Base-by-base conservation (phyloP, 1,140 invertebrate genomes). In the Ostrea denselamellosa region DNA sequence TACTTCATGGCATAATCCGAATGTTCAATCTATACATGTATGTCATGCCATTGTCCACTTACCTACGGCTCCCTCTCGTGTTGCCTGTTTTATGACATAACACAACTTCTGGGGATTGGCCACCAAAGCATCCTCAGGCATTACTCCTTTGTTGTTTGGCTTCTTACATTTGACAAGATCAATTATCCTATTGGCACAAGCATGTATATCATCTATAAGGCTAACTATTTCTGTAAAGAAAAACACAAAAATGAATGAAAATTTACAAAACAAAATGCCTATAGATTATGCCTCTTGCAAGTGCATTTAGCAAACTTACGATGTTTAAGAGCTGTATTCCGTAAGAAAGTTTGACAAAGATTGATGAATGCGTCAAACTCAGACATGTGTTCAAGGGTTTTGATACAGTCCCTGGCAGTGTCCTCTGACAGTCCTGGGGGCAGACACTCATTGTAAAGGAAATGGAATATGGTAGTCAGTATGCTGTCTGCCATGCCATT, bases 371-470 rank as follows among this genome's bases (percentile, higher is more conserved):
- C 95, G 28, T 93, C 94, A 87, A 96, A 95, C 53, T 95, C 95
- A 5, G 94, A 94, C 85, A 96, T 93, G 71, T 95, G 93, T 68
- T 95, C 91, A 54, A 95, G 94, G 84, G 94, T 93, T 91, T 95
- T 95, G 17, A 96, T 95, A 62, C 96, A 96, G 85, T 95, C 95
- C 86, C 95, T 94, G 44, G 96, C 96, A 8, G 96, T 95, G 56
- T 95, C 94, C 91, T 96, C 96, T 28, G 95, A 94, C 81, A 97
- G 92, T 87, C 95, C 94, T 34, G 93, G 54, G 14, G 96, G 96
- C 90, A 97, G 93, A 89, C 96, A 96, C 91, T 96, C 96, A n/a
- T 96, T 95, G 91, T 97, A 97, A 12, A 97, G 92, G 93, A 95
- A 97, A 93, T 97, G 95, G 14, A 97, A 93, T 77, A 96, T 95